These are phyloP conservation scores for Mylabris sibirica DNA, from an alignment of 2,888 invertebrate genomes.

Conservation along the genomic window DNA sequence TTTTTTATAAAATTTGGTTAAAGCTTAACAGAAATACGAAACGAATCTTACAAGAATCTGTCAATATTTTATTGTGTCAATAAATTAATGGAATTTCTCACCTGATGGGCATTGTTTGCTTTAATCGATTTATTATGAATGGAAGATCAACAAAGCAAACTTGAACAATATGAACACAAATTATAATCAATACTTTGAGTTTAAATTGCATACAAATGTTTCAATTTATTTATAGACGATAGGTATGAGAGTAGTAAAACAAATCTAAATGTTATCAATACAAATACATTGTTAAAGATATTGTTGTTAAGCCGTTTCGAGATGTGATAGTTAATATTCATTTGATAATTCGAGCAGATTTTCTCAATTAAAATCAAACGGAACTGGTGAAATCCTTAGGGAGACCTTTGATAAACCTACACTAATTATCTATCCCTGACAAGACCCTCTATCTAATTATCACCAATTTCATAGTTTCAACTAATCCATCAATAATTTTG, in stretches of 20 bases:
- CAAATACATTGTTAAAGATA: conserved; percentile 20
- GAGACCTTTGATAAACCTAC: conserved; percentile 29
- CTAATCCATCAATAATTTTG: conserved; percentile 38
- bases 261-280: conserved; percentile 25
- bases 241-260: conserved; percentile 36
- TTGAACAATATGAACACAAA: conserved; percentile 52
- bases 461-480: conserved; percentile 36
- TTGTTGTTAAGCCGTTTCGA: conserved; percentile 23
- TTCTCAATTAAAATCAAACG: conserved; percentile 25
- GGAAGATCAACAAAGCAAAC: conserved; percentile 45
- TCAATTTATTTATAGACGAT: conserved; percentile 37
- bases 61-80: not conserved
- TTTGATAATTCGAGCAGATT: conserved; percentile 27
- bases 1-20: not conserved
- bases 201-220: not conserved
- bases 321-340: conserved; percentile 11
- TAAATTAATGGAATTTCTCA: no score
- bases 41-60: not conserved
- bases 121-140: conserved; percentile 50
- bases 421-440: conserved; percentile 37
- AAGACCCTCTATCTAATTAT: conserved; percentile 32
- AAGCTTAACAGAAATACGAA: not conserved
- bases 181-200: conserved; percentile 48
- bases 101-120: no score
- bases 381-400: conserved; percentile 23